These are phyloP conservation scores for Squalus acanthias DNA, from an alignment of 2,797 vertebrate species.

Conservation along the genomic window DNA sequence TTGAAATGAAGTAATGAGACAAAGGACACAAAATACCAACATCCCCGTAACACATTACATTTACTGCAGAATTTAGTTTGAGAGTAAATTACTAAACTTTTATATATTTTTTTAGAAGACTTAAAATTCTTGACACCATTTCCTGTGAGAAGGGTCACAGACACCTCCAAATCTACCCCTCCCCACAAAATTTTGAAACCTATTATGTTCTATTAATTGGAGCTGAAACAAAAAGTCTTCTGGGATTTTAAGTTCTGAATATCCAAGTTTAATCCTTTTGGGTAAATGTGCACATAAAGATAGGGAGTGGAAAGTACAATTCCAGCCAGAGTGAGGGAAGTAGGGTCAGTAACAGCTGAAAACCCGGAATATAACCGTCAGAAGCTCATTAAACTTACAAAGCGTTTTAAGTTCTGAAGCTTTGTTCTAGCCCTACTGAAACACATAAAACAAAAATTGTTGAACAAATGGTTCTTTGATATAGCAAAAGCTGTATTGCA, in stretches of 20 bases:
- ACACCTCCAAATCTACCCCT: not conserved
- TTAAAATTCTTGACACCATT: not conserved
- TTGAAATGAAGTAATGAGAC: not conserved
- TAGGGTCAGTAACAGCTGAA: not conserved
- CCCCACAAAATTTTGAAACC: not conserved
- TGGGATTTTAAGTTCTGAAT: not conserved
- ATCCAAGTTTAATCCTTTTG: not conserved
- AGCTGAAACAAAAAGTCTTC: not conserved
- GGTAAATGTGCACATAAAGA: not conserved
- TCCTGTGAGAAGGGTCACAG: not conserved
- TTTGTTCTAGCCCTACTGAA: not conserved
- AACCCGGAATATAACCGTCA: not conserved
- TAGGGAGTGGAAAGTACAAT: conserved; percentile 3
- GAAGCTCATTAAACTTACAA: not conserved
- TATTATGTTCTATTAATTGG: not conserved
- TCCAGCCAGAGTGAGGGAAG: not conserved
- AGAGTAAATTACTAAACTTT: not conserved
- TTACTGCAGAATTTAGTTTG: too few relatives aligned
- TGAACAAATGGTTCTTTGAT: not conserved
- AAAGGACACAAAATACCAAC: not conserved
- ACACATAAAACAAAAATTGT: not conserved
- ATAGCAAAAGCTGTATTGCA: not conserved
- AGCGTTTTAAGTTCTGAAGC: not conserved
- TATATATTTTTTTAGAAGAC: not conserved
- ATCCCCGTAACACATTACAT: not conserved